phyloP scores from a whole-genome alignment of 2,888 invertebrate genomes.

The Schrankia costaestrigalis region DNA sequence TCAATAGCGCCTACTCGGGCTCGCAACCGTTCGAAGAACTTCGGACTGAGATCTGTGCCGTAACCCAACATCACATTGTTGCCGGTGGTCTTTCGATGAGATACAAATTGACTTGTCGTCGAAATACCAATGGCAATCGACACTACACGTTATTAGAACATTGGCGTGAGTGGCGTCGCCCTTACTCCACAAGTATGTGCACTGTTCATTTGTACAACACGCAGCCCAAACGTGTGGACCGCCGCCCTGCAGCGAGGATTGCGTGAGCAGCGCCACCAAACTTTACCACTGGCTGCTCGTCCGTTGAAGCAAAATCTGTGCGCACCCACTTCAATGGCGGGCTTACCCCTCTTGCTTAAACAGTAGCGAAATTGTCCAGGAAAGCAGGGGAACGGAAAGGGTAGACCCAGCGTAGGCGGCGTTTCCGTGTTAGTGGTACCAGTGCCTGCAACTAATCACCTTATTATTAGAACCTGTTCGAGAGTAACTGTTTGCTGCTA shows the following conservation, averaged over 20 bases:
- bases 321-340: slow-evolving; percentile 74
- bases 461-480: slow-evolving; percentile 36
- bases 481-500: slow-evolving; percentile 2
- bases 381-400: slow-evolving; percentile 73
- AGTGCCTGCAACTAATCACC: slow-evolving; percentile 65
- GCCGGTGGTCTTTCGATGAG: slow-evolving; percentile 54
- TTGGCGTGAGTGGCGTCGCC: slow-evolving; percentile 70
- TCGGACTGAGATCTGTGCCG: slow-evolving; percentile 63
- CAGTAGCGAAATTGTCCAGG: slow-evolving; percentile 76
- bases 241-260: slow-evolving; percentile 75
- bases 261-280: slow-evolving; percentile 76
- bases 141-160: slow-evolving; percentile 51
- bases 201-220: slow-evolving; percentile 76
- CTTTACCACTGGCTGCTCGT: slow-evolving; percentile 73
- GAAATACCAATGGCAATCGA: slow-evolving; percentile 9
- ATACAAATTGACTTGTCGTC: slow-evolving; percentile 49
- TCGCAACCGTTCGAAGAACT: slow-evolving; percentile 20
- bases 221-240: slow-evolving; percentile 71
- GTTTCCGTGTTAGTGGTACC: slow-evolving; percentile 48
- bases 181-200: slow-evolving; percentile 75
- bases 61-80: slow-evolving; percentile 51
- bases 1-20: slow-evolving; percentile 25
- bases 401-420: slow-evolving; percentile 66
- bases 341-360: slow-evolving; percentile 73
- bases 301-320: slow-evolving; percentile 76